Base-by-base conservation (phyloP, 2,888 invertebrate species). In the Bedellia somnulentella region DNA sequence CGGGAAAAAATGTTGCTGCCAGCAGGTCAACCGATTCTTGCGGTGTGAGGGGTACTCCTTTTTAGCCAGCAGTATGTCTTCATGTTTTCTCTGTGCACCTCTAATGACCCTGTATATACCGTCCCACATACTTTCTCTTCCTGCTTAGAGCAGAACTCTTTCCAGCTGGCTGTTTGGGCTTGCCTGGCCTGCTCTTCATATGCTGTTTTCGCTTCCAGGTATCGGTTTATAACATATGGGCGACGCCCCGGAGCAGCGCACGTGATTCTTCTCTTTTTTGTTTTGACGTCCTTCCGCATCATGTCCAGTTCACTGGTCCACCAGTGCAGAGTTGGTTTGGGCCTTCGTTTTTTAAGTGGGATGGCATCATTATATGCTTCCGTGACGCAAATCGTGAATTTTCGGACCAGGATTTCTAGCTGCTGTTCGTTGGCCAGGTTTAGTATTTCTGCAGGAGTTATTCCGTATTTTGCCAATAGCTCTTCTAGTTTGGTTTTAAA, bases 91-190 rank as follows among this genome's bases (percentile, higher is more conserved):
- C 4, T 8, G 5, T 3, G 24, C 16, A 8, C 11, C 24, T 12
- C 22, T 16, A 4, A 30, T 24, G 5, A 30, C 25, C 16, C 28
- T 33, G 28, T 38, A 38, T 2, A 34, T 35, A 2, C 36, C 39
- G 5, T 42, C 38, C 43, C 38, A 38, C 9, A 32, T 16, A 10
- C 18, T 14, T 18, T 29, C 29, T 16, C n/a, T 29, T 29, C 25
- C n/a, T 29, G 29, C 6, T 14, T 22, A 8, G 29, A n/a, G 15
- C 33, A 33, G 15, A 24, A 30, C 5, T 24, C 11, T 9, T 30
- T 29, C 33, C 29, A 29, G 15, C 29, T 29, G n/a, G n/a, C 10
- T 3, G 22, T 24, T 24, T 28, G 10, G 2, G 15, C 17, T 24
- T 21, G 15, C 9, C 3, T 15, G 2, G 22, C 23, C 2, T 17